Evolutionary conservation across 2,797 vertebrate genomes (phyloP).

Genomic region (Lagodon rhomboides): DNA sequence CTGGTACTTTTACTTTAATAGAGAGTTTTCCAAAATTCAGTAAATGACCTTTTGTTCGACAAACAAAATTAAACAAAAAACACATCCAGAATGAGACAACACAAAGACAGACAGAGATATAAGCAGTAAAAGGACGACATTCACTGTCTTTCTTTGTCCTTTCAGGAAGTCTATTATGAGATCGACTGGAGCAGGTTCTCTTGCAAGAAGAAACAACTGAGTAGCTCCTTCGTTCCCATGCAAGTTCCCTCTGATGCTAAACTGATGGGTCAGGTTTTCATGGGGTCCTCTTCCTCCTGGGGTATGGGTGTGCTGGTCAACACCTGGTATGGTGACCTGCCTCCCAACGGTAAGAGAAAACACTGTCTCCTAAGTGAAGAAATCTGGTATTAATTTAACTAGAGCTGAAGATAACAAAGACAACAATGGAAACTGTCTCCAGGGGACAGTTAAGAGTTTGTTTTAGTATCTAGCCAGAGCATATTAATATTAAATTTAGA

Average conservation of each 20-base stretch:
- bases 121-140: neutral
- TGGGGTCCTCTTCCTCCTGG: slow-evolving; percentile 72
- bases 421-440: no score
- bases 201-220: slow-evolving; percentile 61
- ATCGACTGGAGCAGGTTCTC: slow-evolving; percentile 46
- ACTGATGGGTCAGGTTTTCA: slow-evolving; percentile 44
- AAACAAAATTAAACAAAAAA: no score
- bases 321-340: slow-evolving; percentile 58
- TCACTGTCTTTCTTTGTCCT: neutral
- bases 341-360: slow-evolving; percentile 47
- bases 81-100: no score
- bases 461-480: no score
- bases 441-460: no score
- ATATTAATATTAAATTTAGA: no score
- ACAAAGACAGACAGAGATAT: neutral
- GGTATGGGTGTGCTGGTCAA: slow-evolving; percentile 73
- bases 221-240: slow-evolving; percentile 55
- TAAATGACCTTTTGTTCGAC: no score
- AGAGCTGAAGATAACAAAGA: no score
- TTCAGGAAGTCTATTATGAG: slow-evolving; percentile 68
- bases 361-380: neutral
- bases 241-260: slow-evolving; percentile 54
- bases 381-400: neutral
- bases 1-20: no score
- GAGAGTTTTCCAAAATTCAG: no score